phyloP scores from a whole-genome alignment of 2,888 invertebrate species.

The Bellardia pandia region DNA sequence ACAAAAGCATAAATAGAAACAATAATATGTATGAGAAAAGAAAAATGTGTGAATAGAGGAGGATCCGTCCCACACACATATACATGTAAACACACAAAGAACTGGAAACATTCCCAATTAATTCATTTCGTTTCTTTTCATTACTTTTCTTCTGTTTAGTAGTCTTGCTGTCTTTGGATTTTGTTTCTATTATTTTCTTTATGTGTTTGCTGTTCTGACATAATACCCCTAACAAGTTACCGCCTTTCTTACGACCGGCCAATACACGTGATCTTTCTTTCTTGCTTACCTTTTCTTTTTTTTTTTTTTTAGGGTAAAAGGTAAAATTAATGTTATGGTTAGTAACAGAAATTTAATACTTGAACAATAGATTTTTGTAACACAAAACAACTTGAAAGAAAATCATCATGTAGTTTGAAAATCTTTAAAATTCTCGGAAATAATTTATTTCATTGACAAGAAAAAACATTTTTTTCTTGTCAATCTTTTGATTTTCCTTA shows the following conservation, averaged over 20 bases:
- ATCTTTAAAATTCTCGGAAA: slow-evolving; percentile 61
- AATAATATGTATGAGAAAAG: slow-evolving; percentile 6
- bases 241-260: slow-evolving; percentile 49
- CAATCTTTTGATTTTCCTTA: slow-evolving; percentile 19
- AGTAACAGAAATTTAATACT: slow-evolving; percentile 54
- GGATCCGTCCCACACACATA: slow-evolving; percentile 21
- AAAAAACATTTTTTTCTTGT: slow-evolving; percentile 42
- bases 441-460: slow-evolving; percentile 62
- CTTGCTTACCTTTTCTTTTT: not conserved
- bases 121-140: slow-evolving; percentile 23
- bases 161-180: slow-evolving; percentile 1
- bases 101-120: slow-evolving; percentile 39
- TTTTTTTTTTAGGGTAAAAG: slow-evolving; percentile 24
- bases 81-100: slow-evolving; percentile 12
- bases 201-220: slow-evolving; percentile 58
- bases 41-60: slow-evolving; percentile 58
- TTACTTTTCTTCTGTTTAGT: not conserved
- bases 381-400: slow-evolving; percentile 39
- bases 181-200: slow-evolving; percentile 1
- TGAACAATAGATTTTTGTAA: slow-evolving; percentile 50
- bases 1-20: not conserved
- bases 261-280: slow-evolving; percentile 59
- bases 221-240: slow-evolving; percentile 72
- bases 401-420: slow-evolving; percentile 6
- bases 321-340: slow-evolving; percentile 58